A percentile compares a stretch with the other conserved stretches of the same genome.
Conservation (phyloP, 2,113 vertebrate genomes). For the Gopherus evgoodei region DNA sequence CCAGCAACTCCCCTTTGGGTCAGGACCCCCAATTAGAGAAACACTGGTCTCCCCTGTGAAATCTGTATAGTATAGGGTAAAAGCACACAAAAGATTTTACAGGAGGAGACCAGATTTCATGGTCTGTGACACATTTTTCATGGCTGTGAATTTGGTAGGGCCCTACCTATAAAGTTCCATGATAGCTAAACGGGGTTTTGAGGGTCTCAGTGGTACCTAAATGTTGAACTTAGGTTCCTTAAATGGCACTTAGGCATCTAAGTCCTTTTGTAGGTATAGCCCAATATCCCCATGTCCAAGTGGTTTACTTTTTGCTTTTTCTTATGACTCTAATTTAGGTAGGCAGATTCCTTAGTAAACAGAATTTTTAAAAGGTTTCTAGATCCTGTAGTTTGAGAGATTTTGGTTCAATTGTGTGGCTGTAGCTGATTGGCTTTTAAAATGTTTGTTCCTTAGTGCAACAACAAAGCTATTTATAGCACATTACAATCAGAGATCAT, state of each 20-base stretch:
- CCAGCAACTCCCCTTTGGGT: too few relatives aligned
- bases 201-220: not conserved
- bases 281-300: not conserved
- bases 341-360: not conserved
- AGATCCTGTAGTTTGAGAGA: not conserved
- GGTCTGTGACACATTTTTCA: too few relatives aligned
- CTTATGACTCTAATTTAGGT: not conserved
- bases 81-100: too few relatives aligned
- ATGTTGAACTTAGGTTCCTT: not conserved
- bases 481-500: accelerated
- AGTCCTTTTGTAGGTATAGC: not conserved
- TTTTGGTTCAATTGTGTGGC: not conserved
- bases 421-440: not conserved
- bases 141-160: too few relatives aligned
- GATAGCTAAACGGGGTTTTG: not conserved
- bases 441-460: not conserved
- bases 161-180: not conserved
- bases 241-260: too few relatives aligned
- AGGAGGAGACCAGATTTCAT: too few relatives aligned
- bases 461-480: not conserved
- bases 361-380: not conserved
- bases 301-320: not conserved
- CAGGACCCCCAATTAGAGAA: too few relatives aligned
- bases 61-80: too few relatives aligned
- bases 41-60: too few relatives aligned